Percentiles rank a stretch among this genome's conserved stretches.
phyloP scores from a whole-genome alignment of 1,140 invertebrate genomes.

The Scaptomyza pallida region DNA sequence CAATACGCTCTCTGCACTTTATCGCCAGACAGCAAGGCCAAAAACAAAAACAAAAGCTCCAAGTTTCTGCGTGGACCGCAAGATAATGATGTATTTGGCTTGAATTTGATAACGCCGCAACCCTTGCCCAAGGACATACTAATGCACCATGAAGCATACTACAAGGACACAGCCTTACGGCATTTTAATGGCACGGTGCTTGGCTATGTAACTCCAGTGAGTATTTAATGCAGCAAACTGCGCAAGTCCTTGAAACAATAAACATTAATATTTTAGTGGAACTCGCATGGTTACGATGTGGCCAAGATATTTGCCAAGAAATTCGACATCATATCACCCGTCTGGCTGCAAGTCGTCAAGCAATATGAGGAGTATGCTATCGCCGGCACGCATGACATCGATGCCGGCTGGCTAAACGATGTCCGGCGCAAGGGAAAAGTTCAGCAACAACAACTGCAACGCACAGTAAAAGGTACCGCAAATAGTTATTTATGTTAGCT shows the following conservation, averaged over 20 bases:
- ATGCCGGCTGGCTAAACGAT: conserved; percentile 92
- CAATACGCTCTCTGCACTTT: conserved; percentile 78
- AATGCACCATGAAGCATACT: conserved; percentile 89
- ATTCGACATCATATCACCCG: conserved; percentile 95
- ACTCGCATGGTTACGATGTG: conserved; percentile 96
- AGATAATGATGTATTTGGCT: conserved; percentile 88
- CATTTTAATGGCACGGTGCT: conserved; percentile 90
- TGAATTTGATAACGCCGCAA: conserved; percentile 88
- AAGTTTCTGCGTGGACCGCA: conserved; percentile 86
- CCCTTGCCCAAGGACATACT: conserved; percentile 90
- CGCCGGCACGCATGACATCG: conserved; percentile 90
- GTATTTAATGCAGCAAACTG: conserved; percentile 58
- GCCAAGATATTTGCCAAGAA: conserved; percentile 95
- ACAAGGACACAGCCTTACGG: conserved; percentile 87
- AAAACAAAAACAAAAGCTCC: conserved; percentile 81
- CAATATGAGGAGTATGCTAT: conserved; percentile 87
- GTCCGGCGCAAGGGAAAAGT: conserved; percentile 86
- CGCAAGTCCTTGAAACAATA: neutral
- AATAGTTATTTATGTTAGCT: neutral
- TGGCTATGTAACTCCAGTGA: conserved; percentile 96
- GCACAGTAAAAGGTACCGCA: conserved; percentile 58
- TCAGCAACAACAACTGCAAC: no score
- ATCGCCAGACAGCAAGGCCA: conserved; percentile 85
- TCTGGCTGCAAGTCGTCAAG: conserved; percentile 94
- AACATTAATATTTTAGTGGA: conserved; percentile 90